These are phyloP conservation scores for Cyphomyrmex costatus DNA, from an alignment of 1,140 invertebrate genomes.

Conservation along the genomic window DNA sequence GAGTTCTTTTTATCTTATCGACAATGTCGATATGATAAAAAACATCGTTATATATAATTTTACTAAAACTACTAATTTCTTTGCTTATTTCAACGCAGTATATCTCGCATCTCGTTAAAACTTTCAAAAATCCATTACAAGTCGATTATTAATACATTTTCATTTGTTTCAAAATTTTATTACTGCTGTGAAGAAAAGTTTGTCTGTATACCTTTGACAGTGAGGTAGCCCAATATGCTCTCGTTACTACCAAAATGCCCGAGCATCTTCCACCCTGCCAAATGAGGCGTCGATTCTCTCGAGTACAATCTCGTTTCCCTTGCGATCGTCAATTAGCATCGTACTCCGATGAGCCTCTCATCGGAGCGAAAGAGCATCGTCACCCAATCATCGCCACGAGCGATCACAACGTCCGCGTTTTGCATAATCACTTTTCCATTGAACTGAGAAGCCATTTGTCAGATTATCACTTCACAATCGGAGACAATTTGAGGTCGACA, in stretches of 20 bases:
- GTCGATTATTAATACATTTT: background rate
- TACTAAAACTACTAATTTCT: background rate
- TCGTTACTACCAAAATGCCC: conserved; percentile 81
- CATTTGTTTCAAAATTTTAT: background rate
- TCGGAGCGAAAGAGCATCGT: conserved; percentile 32
- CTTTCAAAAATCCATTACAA: background rate
- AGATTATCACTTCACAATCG: background rate
- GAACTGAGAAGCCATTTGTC: background rate
- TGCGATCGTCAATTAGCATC: conserved; percentile 31
- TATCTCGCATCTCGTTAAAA: background rate
- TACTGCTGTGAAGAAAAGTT: background rate
- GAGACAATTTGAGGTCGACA: background rate
- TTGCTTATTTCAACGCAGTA: background rate
- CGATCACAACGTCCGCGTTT: conserved; percentile 17
- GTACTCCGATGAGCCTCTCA: conserved; percentile 18
- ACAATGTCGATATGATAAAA: background rate
- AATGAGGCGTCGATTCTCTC: background rate
- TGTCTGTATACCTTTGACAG: conserved; percentile 76
- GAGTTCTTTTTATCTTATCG: background rate
- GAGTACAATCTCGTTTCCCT: background rate
- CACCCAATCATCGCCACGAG: conserved; percentile 28
- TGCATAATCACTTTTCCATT: conserved; percentile 34
- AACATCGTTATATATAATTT: background rate
- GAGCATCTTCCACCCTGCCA: conserved; percentile 75
- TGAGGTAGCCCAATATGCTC: conserved; percentile 81